Evolutionary conservation across 2,888 invertebrate species (phyloP), one percentile per base, ranked within the genome.

Genomic region (Raillietiella orientalis): DNA sequence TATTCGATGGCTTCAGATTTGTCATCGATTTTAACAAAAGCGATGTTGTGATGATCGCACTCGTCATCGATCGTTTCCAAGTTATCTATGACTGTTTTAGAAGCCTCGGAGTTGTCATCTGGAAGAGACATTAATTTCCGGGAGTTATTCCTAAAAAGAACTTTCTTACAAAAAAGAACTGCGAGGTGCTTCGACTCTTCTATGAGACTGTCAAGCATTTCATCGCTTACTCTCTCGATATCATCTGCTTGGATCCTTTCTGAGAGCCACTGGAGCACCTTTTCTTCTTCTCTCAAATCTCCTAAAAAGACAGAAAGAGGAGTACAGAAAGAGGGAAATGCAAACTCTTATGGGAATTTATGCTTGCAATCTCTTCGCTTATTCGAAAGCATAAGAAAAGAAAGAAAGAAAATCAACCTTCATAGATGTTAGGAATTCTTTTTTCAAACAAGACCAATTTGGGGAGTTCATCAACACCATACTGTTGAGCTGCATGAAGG

Each of bases 251-350:
- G 35, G 30, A 40, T 37, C 60, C 77, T 75, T 58, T 71, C 66
- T 58, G 74, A 59, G 56, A 79, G 67, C 77, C 77, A 79, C 60
- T 71, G 69, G 59, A 79, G 66, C 58, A 79, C 75, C 61, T 70
- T 71, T 55, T 71, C 70, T 63, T 77, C 74, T 51, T 72, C 67
- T 62, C 62, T 71, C 60, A 77, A 71, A 62, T 75, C 66, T 61
- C 75, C 75, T 75, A 65, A 58, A 65, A 58, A 52, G 39, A 37
- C 27, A 33, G 10, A 8, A 29, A 23, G 14, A 16, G 5, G 10
- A 12, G 3, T 9, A 10, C n/a, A n/a, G n/a, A n/a, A n/a, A n/a
- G n/a, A n/a, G n/a, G n/a, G n/a, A n/a, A n/a, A n/a, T n/a, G n/a
- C n/a, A n/a, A n/a, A n/a, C n/a, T n/a, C n/a, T n/a, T n/a, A n/a